phyloP scores from a whole-genome alignment of 2,888 invertebrate genomes.

The Pollenia angustigena region DNA sequence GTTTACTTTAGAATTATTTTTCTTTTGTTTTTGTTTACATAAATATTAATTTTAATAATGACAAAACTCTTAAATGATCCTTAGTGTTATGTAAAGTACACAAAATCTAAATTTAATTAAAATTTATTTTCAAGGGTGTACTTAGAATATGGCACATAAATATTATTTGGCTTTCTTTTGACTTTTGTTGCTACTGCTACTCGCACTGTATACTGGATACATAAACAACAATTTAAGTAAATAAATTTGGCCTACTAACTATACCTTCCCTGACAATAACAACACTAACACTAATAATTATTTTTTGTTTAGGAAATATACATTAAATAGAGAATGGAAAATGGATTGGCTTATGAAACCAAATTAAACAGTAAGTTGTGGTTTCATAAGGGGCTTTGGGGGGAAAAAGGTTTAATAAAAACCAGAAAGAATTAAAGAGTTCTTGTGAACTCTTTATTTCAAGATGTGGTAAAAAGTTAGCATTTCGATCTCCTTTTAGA shows the following conservation, averaged over 20 bases:
- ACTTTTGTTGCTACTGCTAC: background rate
- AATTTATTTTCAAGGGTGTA: constrained; percentile 65
- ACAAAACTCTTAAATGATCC: constrained; percentile 59
- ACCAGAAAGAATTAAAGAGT: background rate
- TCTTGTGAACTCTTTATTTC: constrained; percentile 4
- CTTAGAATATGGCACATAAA: constrained; percentile 13
- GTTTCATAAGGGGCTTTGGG: too few relatives aligned
- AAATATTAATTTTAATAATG: constrained; percentile 65
- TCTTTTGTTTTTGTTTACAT: constrained; percentile 11
- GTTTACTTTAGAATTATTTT: background rate
- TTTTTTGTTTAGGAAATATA: constrained; percentile 1
- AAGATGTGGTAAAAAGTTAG: constrained; percentile 13
- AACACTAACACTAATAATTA: constrained; percentile 4
- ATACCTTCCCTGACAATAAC: constrained; percentile 4
- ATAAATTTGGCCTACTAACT: constrained; percentile 56
- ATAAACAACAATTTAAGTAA: constrained; percentile 26
- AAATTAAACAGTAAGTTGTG: background rate
- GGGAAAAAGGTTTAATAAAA: background rate
- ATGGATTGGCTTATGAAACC: constrained; percentile 2
- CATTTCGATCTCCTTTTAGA: background rate
- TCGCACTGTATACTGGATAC: background rate
- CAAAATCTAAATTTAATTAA: constrained; percentile 69
- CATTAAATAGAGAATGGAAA: background rate
- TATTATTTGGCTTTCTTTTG: constrained; percentile 4
- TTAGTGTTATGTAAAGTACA: constrained; percentile 50